Evolutionary conservation across 2,888 invertebrate genomes (phyloP), one percentile per base, ranked within the genome.

Genomic region (Cosmorhoe ocellata): DNA sequence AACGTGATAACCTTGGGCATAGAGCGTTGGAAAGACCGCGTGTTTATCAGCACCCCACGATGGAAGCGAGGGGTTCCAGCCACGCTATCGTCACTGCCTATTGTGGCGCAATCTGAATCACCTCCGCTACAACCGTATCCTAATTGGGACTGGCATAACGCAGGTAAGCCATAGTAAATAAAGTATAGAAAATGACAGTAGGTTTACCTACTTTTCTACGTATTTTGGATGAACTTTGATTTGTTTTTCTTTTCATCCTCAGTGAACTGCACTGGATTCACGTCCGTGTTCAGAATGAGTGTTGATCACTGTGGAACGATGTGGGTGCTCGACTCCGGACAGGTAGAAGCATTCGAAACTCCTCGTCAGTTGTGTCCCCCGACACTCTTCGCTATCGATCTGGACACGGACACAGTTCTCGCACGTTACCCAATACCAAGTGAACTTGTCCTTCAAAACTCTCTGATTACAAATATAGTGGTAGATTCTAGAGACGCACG

Each of bases 251-350:
- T 62, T 36, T 54, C 57, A 60, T 68, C 22, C 64, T 42, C 76
- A 89, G 90, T 24, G 42, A 92, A 88, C 61, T 90, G 90, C 61
- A 82, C 81, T 13, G 93, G 94, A 30, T 85, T 96, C 46, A 94
- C 95, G 0, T 96, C 96, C 0, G 93, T 96, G 1, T 96, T 95
- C 73, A 92, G 96, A n/a, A 91, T 95, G 70, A 92, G 92, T 66
- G 92, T 95, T 0, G 96, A 96, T 75, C 92, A 92, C 36, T 96
- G 96, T 66, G 93, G 94, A 41, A 91, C 95, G 1, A 90, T 96
- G 65, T 96, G 96, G 96, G 92, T 95, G 0, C 90, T 96, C 18
- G 96, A 96, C 76, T 94, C 95, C 0, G 96, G 96, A 0, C 93
- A 94, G 69, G 92, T 94, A 0, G 93, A 96, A 69, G 92, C 93